Conservation (phyloP, 2,888 invertebrate genomes). For the Sympetrum striolatum region DNA sequence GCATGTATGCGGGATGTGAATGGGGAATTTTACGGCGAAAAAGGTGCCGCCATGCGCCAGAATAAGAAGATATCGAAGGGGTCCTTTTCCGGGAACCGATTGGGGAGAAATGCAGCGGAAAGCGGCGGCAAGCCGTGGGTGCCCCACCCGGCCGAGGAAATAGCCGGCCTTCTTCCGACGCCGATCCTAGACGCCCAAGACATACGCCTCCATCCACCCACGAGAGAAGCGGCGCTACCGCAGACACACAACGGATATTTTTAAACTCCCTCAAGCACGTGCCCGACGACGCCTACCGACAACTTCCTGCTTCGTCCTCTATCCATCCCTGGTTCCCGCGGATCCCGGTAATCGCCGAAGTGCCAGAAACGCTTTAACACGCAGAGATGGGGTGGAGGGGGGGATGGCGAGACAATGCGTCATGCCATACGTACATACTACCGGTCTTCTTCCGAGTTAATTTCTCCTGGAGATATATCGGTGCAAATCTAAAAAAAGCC, state of each 20-base stretch:
- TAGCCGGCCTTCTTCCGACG: neutral
- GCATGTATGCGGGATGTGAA: neutral
- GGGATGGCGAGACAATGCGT: neutral
- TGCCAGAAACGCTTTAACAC: neutral
- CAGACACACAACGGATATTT: slow-evolving; percentile 36
- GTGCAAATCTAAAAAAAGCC: neutral
- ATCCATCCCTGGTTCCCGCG: neutral
- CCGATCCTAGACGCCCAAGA: neutral
- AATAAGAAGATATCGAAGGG: neutral
- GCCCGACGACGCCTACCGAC: slow-evolving; percentile 33
- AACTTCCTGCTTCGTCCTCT: slow-evolving; percentile 36
- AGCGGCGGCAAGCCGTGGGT: neutral
- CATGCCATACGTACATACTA: neutral
- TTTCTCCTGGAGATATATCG: neutral
- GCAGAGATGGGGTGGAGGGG: neutral
- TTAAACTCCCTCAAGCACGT: slow-evolving; percentile 35
- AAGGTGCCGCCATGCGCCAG: neutral
- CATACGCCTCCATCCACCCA: neutral
- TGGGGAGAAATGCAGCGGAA: neutral
- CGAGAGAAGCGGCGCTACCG: neutral
- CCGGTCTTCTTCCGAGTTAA: neutral
- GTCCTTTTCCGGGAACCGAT: neutral
- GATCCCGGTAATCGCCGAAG: neutral
- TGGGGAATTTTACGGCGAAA: neutral
- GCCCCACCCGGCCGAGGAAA: slow-evolving; percentile 8